Percentiles rank a stretch among this genome's conserved stretches.
Conservation (phyloP, 2,113 vertebrate species). For the Fregata magnificens region DNA sequence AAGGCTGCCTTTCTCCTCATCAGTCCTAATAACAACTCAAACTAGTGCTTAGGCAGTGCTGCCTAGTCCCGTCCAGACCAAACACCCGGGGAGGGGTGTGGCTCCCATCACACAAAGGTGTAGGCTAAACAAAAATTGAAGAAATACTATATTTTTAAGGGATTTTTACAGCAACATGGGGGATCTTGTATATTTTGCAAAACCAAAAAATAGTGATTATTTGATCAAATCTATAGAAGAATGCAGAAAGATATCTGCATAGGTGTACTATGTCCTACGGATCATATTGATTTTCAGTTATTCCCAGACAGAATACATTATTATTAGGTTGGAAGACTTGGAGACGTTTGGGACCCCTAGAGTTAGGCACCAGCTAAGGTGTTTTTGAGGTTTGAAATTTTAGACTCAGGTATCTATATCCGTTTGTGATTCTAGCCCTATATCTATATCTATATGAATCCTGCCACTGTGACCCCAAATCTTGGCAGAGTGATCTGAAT, state of each 20-base stretch:
- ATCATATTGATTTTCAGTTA: not conserved
- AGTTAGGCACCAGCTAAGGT: not conserved
- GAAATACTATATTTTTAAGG: not conserved
- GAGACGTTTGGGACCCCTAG: not conserved
- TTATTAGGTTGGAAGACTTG: not conserved
- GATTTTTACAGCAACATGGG: not conserved
- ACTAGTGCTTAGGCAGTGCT: not conserved
- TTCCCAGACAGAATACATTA: not conserved
- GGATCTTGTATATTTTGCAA: not conserved
- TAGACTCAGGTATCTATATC: not conserved
- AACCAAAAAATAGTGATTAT: not conserved
- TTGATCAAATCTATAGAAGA: not conserved
- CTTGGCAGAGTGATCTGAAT: not conserved
- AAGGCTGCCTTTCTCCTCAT: not conserved
- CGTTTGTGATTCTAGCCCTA: not conserved
- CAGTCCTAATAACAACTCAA: not conserved
- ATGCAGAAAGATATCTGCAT: not conserved
- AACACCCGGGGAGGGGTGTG: not conserved
- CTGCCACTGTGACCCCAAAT: not conserved
- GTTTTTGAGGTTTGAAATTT: not conserved
- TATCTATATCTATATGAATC: not conserved
- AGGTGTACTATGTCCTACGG: not conserved
- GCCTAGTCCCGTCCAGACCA: not conserved
- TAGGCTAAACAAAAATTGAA: not conserved
- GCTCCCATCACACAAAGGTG: rapidly evolving